Percentiles rank a stretch among this genome's conserved stretches.
Conservation (phyloP, 2,888 invertebrate species). For the Liposcelis brunnea region DNA sequence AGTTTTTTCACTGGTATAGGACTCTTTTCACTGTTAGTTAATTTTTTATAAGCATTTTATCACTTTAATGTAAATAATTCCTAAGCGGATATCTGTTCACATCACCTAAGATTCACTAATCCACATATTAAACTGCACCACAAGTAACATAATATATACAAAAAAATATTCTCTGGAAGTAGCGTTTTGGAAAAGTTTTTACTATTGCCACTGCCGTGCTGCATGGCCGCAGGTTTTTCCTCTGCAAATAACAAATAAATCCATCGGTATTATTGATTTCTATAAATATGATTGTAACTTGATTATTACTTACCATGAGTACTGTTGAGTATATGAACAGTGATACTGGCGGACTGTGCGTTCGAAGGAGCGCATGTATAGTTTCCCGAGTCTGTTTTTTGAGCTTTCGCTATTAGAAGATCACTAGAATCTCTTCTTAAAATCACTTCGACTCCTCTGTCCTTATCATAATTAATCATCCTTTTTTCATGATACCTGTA, state of each 20-base stretch:
- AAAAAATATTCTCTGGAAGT: too few species aligned
- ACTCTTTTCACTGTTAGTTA: too few species aligned
- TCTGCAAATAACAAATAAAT: slow-evolving; percentile 27
- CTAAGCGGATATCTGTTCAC: too few species aligned
- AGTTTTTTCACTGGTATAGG: too few species aligned
- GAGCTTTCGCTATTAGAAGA: slow-evolving; percentile 31
- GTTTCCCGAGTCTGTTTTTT: slow-evolving; percentile 53
- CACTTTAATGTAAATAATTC: too few species aligned
- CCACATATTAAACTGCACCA: too few species aligned
- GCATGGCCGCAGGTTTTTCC: slow-evolving; percentile 57
- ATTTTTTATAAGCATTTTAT: too few species aligned
- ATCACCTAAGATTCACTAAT: too few species aligned
- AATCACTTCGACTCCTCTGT: slow-evolving; percentile 22
- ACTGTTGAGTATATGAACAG: slow-evolving; percentile 47
- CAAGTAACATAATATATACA: too few species aligned
- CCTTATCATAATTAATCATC: slow-evolving; percentile 26
- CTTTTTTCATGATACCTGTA: slow-evolving; percentile 29
- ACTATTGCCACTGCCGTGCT: slow-evolving; percentile 42
- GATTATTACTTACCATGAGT: slow-evolving; percentile 34
- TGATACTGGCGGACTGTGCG: slow-evolving; percentile 54
- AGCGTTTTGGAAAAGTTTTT: too few species aligned
- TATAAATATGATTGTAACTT: too few species aligned
- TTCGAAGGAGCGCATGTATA: slow-evolving; percentile 68
- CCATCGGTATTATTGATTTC: too few species aligned
- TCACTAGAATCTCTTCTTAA: slow-evolving; percentile 29